Percentiles rank a stretch among this genome's conserved stretches.
These are phyloP conservation scores for Zoanthus gigantus DNA, from an alignment of 92 coral and sea anemone genomes.

Conservation along the genomic window DNA sequence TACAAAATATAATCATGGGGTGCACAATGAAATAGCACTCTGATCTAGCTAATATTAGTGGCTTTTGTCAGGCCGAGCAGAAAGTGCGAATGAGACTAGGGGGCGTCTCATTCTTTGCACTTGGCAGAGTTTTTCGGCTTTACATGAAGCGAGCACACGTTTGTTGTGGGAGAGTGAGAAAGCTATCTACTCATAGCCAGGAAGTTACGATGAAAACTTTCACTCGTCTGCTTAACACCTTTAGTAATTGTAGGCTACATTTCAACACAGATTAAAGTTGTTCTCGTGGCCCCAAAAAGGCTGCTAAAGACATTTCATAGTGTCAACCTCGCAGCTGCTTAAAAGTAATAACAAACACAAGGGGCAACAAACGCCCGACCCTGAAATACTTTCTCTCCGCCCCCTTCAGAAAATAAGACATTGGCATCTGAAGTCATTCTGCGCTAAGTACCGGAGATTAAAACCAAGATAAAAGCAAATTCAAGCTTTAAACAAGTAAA, in stretches of 20 bases:
- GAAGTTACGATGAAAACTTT: constrained; percentile 9
- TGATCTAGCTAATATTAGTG: constrained; percentile 73
- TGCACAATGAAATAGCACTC: constrained; percentile 76
- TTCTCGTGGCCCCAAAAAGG: constrained; percentile 34
- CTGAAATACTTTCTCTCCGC: constrained; percentile 33
- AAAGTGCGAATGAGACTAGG: constrained; percentile 72
- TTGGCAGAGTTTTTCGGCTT: constrained; percentile 32
- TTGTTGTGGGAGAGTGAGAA: constrained; percentile 45
- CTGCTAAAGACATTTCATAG: constrained; percentile 44
- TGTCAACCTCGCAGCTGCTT: constrained; percentile 50
- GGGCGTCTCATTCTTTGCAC: constrained; percentile 74
- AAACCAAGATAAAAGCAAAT: constrained; percentile 12
- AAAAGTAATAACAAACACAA: constrained; percentile 45
- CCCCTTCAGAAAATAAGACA: constrained; percentile 39
- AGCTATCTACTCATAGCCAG: constrained; percentile 25
- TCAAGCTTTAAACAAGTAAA: constrained; percentile 21
- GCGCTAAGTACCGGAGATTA: constrained; percentile 37
- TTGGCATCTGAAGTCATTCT: constrained; percentile 14
- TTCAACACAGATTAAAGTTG: constrained; percentile 38
- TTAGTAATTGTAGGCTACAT: constrained; percentile 13
- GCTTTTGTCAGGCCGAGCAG: constrained; percentile 74
- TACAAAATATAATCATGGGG: constrained; percentile 85
- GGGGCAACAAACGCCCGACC: constrained; percentile 39
- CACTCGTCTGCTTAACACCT: constrained; percentile 29
- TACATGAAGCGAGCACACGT: neutral